Evolutionary conservation across 2,888 invertebrate genomes (phyloP).

Genomic region (Cyclophora punctaria): DNA sequence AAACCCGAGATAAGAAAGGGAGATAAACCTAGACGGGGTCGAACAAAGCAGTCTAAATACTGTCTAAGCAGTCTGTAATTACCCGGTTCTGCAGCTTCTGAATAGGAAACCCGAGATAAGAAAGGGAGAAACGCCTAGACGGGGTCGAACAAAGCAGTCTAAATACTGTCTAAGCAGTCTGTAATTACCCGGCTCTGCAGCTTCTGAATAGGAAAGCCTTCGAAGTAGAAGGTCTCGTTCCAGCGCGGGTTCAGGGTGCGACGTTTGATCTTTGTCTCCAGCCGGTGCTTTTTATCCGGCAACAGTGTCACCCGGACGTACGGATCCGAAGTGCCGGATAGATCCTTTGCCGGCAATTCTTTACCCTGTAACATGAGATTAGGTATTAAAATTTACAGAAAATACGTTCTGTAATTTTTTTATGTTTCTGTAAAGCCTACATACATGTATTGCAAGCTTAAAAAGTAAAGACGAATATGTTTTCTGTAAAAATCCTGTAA

Average conservation of each 20-base stretch:
- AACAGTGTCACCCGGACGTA: constrained; percentile 92
- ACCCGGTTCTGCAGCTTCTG: constrained; percentile 93
- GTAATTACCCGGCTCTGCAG: constrained; percentile 84
- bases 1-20: constrained; percentile 73
- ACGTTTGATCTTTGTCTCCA: constrained; percentile 94
- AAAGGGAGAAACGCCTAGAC: too few species aligned
- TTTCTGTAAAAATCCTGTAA: too few species aligned
- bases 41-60: too few species aligned
- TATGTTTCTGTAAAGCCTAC: too few species aligned
- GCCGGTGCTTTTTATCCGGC: constrained; percentile 93
- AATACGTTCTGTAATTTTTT: too few species aligned
- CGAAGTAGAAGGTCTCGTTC: constrained; percentile 96
- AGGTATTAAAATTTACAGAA: neutral
- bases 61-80: constrained; percentile 8
- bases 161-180: too few species aligned
- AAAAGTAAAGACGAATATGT: too few species aligned
- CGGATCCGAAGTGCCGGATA: constrained; percentile 94
- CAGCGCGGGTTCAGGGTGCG: constrained; percentile 92
- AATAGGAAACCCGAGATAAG: constrained; percentile 83
- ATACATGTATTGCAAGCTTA: too few species aligned
- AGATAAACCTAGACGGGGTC: too few species aligned
- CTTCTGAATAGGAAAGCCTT: constrained; percentile 95
- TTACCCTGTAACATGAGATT: constrained; percentile 79
- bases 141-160: too few species aligned
- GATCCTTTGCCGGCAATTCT: constrained; percentile 94